phyloP scores from a whole-genome alignment of 1,140 invertebrate genomes.

The Cyclargus thomasi region DNA sequence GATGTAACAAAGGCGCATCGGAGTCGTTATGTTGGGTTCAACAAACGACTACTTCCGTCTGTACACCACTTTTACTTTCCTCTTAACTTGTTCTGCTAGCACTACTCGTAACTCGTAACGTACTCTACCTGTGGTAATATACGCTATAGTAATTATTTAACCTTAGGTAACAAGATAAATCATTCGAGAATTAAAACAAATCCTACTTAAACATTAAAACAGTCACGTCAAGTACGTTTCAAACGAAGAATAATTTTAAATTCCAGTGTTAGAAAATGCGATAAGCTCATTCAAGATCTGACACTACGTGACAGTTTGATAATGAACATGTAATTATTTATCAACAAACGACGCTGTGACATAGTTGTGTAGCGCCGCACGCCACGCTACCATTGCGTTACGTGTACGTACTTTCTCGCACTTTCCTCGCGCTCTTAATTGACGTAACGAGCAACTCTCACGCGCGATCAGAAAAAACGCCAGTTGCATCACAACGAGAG shows the following conservation, averaged over 20 bases:
- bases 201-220: background rate
- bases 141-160: background rate
- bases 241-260: background rate
- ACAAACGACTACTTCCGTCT: slow-evolving; percentile 50
- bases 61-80: slow-evolving; percentile 66
- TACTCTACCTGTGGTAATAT: background rate
- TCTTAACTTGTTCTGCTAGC: slow-evolving; percentile 31
- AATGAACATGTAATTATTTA: slow-evolving; percentile 50
- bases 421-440: slow-evolving; percentile 68
- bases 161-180: too few species aligned
- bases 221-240: background rate
- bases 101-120: slow-evolving; percentile 14
- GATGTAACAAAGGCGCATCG: slow-evolving; percentile 20
- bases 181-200: background rate
- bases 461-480: slow-evolving; percentile 39
- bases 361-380: slow-evolving; percentile 38
- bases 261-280: background rate
- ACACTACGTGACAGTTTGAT: slow-evolving; percentile 36
- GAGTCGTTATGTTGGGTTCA: slow-evolving; percentile 33
- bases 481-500: slow-evolving; percentile 14
- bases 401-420: slow-evolving; percentile 62
- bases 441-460: slow-evolving; percentile 71
- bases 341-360: slow-evolving; percentile 64
- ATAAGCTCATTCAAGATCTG: slow-evolving; percentile 11
- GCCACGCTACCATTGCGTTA: slow-evolving; percentile 47